Percentiles rank a stretch among this genome's conserved stretches.
These are phyloP conservation scores for Tribolium madens DNA, from an alignment of 1,140 invertebrate species.

Conservation along the genomic window DNA sequence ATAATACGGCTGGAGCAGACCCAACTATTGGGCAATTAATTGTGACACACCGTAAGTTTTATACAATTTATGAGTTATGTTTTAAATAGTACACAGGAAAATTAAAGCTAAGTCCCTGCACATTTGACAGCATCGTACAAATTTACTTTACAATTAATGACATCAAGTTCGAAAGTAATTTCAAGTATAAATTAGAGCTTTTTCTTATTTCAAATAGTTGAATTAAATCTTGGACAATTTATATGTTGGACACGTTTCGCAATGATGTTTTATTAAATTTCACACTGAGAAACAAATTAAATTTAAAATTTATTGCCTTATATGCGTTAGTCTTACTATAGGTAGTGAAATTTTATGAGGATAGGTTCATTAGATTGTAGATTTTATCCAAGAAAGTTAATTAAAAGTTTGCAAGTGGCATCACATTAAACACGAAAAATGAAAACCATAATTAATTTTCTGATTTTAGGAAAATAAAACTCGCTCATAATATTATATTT, in stretches of 20 bases:
- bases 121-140: background rate
- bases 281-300: background rate
- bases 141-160: background rate
- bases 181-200: background rate
- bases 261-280: background rate
- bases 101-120: background rate
- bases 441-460: background rate
- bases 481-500: background rate
- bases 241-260: background rate
- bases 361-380: background rate
- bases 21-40: background rate
- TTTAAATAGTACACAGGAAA: background rate
- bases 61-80: background rate
- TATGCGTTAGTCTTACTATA: background rate
- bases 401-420: background rate
- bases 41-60: background rate
- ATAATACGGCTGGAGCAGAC: background rate
- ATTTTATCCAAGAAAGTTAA: background rate
- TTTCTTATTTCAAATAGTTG: background rate
- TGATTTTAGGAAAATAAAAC: background rate
- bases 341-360: background rate
- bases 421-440: background rate
- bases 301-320: background rate
- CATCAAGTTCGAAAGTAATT: background rate
- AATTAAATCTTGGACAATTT: background rate